Percentiles rank a stretch among this genome's conserved stretches.
Conservation (phyloP, 2,113 vertebrate species). For the Microtus oregoni region DNA sequence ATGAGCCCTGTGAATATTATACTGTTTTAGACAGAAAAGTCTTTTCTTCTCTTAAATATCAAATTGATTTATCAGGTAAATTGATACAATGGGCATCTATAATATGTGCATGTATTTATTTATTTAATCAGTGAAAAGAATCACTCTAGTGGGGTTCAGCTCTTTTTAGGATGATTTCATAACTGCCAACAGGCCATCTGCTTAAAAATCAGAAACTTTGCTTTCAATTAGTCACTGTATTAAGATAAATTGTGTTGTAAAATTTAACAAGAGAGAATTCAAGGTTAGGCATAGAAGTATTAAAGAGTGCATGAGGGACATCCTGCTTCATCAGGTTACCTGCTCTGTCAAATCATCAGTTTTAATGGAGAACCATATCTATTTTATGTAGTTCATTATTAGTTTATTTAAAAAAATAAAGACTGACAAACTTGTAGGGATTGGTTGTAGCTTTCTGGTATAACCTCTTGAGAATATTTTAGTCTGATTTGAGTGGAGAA, state of each 20-base stretch:
- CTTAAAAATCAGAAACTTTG: conserved; percentile 28
- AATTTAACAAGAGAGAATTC: conserved; percentile 11
- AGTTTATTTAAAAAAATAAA: conserved; percentile 1
- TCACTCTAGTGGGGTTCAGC: neutral
- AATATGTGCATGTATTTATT: neutral
- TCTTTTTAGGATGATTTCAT: conserved; percentile 12
- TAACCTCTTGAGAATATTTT: neutral
- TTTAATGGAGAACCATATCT: neutral
- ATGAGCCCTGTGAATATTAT: neutral
- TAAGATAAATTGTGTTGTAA: conserved; percentile 25
- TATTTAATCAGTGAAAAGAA: neutral
- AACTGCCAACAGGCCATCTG: conserved; percentile 32
- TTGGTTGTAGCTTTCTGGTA: neutral
- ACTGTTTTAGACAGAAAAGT: neutral
- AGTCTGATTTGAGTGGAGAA: neutral
- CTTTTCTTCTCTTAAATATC: neutral
- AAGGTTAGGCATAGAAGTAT: neutral
- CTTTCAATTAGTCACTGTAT: neutral
- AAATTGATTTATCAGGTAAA: neutral
- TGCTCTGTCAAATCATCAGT: neutral
- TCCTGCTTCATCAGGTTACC: neutral
- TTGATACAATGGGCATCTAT: neutral
- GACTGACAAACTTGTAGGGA: neutral
- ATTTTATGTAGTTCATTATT: neutral
- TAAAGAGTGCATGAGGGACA: neutral